These are phyloP conservation scores for Lipotes vexillifer DNA, from an alignment of 2,113 vertebrate genomes.

Conservation along the genomic window DNA sequence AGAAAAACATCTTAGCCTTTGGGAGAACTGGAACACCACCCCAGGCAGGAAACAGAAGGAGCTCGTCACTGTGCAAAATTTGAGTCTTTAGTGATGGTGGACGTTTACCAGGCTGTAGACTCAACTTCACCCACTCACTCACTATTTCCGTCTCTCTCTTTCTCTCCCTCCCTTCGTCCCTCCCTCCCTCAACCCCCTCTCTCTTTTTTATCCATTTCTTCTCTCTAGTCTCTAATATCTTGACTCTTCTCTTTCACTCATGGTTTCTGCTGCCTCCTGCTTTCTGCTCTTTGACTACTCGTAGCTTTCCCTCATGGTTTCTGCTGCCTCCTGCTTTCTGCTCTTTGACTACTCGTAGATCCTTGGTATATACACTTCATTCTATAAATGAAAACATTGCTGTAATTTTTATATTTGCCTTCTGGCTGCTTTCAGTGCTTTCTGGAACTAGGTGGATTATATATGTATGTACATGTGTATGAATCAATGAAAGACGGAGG, in stretches of 20 bases:
- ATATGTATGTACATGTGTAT: not conserved
- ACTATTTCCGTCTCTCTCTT: not conserved
- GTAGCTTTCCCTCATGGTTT: not conserved
- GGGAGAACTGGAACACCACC: not conserved
- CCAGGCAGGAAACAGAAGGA: not conserved
- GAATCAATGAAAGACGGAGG: not conserved
- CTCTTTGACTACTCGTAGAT: not conserved
- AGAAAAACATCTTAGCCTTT: not conserved
- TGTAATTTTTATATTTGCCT: not conserved
- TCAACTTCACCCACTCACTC: not conserved
- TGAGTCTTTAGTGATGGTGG: not conserved
- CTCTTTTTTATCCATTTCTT: not conserved
- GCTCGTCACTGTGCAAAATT: not conserved
- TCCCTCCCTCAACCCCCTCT: not conserved
- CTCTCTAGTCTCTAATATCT: not conserved
- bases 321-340: not conserved
- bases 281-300: no score
- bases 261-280: not conserved
- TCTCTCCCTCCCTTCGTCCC: not conserved
- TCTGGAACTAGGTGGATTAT: not conserved
- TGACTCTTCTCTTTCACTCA: not conserved
- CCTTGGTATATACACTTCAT: not conserved
- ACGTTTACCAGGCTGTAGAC: not conserved
- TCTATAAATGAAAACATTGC: not conserved
- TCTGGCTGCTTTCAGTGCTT: not conserved